phyloP scores from a whole-genome alignment of 1,140 invertebrate genomes.

The Conus ventricosus region DNA sequence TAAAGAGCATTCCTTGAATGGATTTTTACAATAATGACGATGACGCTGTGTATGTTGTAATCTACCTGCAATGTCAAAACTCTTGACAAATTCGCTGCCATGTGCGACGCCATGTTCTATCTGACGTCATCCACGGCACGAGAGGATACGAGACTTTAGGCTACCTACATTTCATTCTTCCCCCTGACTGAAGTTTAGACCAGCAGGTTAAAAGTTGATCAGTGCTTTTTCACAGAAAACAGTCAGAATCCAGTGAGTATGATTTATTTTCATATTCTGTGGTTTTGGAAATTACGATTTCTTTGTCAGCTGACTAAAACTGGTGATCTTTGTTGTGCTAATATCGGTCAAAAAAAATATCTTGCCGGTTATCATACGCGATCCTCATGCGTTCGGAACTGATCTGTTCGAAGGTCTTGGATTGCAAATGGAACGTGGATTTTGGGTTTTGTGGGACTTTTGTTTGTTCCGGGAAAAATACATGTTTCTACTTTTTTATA shows the following conservation, averaged over 20 bases:
- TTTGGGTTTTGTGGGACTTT: no score
- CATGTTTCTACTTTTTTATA: no score
- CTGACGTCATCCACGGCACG: neutral
- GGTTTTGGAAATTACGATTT: neutral
- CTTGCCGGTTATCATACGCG: no score
- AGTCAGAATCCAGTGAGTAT: constrained; percentile 31
- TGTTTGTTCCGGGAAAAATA: no score
- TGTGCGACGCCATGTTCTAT: constrained; percentile 30
- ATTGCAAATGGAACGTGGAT: no score
- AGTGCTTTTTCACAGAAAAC: constrained; percentile 20
- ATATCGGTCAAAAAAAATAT: no score
- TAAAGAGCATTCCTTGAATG: no score
- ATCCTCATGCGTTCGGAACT: no score
- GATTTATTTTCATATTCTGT: neutral
- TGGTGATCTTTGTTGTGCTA: no score
- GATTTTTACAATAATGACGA: no score
- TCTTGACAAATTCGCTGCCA: neutral
- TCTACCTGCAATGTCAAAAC: constrained; percentile 5
- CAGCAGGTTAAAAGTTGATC: constrained; percentile 4
- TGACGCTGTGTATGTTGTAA: neutral
- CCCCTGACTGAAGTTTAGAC: neutral
- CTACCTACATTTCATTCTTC: neutral
- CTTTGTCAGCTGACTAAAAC: neutral
- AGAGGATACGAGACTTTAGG: neutral
- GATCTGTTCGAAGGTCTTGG: no score